phyloP scores from a whole-genome alignment of 2,888 invertebrate genomes.

The Melipona beecheii region DNA sequence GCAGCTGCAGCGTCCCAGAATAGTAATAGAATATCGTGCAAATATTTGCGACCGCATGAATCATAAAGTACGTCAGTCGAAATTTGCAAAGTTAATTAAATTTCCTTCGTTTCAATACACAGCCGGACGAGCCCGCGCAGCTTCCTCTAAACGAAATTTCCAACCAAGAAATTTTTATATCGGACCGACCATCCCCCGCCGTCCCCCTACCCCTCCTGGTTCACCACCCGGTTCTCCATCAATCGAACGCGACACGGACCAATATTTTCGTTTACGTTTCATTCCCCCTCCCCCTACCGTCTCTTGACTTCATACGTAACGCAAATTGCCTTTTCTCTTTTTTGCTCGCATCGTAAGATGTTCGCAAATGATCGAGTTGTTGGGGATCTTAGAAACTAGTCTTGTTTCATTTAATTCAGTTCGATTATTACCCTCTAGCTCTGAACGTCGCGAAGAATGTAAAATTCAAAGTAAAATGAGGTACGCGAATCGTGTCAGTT shows the following conservation, averaged over 20 bases:
- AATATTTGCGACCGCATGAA: conserved; percentile 47
- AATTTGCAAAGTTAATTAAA: conserved; percentile 46
- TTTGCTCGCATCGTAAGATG: not conserved
- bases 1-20: conserved; percentile 36
- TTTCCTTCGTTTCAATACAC: conserved; percentile 17
- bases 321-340: not conserved
- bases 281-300: not conserved
- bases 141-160: conserved; percentile 35
- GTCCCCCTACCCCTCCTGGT: too few species aligned
- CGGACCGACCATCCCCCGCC: too few species aligned
- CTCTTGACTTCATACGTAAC: not conserved
- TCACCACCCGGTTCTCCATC: not conserved
- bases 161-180: conserved; percentile 18
- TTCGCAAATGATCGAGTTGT: not conserved
- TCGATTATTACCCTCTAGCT: too few species aligned
- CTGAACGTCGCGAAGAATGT: too few species aligned
- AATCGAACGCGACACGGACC: not conserved
- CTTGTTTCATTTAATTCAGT: too few species aligned
- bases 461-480: too few species aligned
- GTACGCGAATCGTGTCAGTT: too few species aligned
- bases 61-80: conserved; percentile 22
- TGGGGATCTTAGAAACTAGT: too few species aligned
- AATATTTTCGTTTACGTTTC: not conserved
- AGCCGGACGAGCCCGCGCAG: not conserved
- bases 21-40: conserved; percentile 55